Conservation (phyloP, 2,888 invertebrate species). For the Leptura quadrifasciata region DNA sequence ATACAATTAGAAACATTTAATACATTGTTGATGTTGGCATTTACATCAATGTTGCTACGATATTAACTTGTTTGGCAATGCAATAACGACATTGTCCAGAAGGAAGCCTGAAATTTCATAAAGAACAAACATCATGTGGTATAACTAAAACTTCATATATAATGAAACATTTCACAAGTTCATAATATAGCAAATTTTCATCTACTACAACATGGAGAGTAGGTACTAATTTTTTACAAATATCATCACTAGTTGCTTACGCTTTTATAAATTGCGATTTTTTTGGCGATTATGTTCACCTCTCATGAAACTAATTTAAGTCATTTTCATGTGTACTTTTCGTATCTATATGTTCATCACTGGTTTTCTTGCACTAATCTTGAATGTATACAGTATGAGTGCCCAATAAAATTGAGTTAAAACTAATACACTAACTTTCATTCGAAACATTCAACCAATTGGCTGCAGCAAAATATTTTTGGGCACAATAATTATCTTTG, state of each 20-base stretch:
- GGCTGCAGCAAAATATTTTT: slow-evolving; percentile 55
- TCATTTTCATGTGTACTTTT: slow-evolving; percentile 29
- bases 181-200: no score
- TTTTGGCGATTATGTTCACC: slow-evolving; percentile 25
- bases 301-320: slow-evolving; percentile 43
- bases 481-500: slow-evolving; percentile 50
- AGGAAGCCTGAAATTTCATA: no score
- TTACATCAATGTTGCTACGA: no score
- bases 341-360: slow-evolving; percentile 50
- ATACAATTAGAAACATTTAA: no score
- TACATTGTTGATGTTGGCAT: no score
- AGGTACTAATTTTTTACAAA: no score
- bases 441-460: slow-evolving; percentile 57
- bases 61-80: no score
- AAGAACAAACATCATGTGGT: no score
- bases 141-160: no score
- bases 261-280: slow-evolving; percentile 38
- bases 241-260: not conserved
- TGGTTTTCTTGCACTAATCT: slow-evolving; percentile 61
- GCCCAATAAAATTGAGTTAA: slow-evolving; percentile 74
- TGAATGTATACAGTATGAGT: slow-evolving; percentile 68
- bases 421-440: slow-evolving; percentile 70
- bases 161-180: no score
- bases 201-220: no score
- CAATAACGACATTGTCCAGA: no score